Base-by-base conservation (phyloP, 2,888 invertebrate species). In the Dorcus hopei region DNA sequence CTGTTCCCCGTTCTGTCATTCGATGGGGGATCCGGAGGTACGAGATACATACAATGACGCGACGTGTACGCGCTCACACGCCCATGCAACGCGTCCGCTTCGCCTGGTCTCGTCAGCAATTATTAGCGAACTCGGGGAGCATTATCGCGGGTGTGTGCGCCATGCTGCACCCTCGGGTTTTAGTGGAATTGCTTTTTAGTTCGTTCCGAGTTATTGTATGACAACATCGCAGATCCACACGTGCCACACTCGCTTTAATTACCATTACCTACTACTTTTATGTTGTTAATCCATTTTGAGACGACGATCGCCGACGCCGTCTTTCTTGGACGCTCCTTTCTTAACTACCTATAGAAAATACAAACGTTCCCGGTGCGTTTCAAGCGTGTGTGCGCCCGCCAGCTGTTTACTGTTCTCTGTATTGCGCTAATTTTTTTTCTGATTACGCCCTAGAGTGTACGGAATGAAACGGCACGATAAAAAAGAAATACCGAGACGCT, bases 101-200 rank as follows among this genome's bases (percentile, higher is more conserved):
- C 63, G 59, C 57, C 54, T 56, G 57, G 62, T 62, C 63, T 61
- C 65, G 59, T 62, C 70, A 69, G 71, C 74, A 73, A 74, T 75
- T 74, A 74, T 68, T 71, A 72, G 66, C 66, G 68, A 72, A 72
- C 65, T 68, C 69, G 66, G 60, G 63, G 65, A 66, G 69, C 68
- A 70, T 68, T 69, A 68, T 69, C 67, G 65, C 66, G 61, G 43
- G 54, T 62, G 64, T 63, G 59, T 59, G 60, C 60, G 60, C 62
- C 62, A 62, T 54, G 65, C 59, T 62, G 66, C 67, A 68, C 69
- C 68, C 66, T 61, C 58, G 65, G 68, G 68, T 75, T 75, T 75
- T 75, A 74, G 73, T 69, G 71, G 69, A 72, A 74, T 75, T 75
- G 74, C 73, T 75, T 75, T 74, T 70, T 70, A 70, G 70, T 68